A percentile compares a stretch with the other conserved stretches of the same genome.
These are phyloP conservation scores for Cyclargus thomasi DNA, from an alignment of 1,140 invertebrate species.

Conservation along the genomic window DNA sequence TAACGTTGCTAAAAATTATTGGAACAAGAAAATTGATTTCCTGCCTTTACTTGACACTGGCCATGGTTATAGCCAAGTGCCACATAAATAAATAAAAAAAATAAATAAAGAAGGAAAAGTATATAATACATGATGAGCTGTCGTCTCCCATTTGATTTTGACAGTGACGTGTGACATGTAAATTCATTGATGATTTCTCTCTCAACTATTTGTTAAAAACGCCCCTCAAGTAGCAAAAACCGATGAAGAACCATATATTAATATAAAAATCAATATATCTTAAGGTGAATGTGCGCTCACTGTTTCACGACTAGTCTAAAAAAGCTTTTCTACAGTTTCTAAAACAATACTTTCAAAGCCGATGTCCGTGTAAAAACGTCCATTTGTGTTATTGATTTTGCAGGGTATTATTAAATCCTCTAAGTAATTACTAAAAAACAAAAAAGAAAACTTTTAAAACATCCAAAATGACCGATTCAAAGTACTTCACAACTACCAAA, in stretches of 20 bases:
- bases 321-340: background rate
- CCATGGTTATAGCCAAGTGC: too few relatives aligned
- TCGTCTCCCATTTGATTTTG: too few relatives aligned
- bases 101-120: too few relatives aligned
- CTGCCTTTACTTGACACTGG: too few relatives aligned
- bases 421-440: background rate
- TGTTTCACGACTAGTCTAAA: background rate
- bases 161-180: background rate
- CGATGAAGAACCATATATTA: background rate
- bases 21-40: too few relatives aligned
- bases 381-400: constrained; percentile 9
- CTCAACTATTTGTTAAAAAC: background rate
- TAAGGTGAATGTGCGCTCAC: background rate
- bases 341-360: background rate
- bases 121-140: too few relatives aligned
- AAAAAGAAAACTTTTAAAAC: constrained; percentile 11
- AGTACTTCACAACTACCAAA: constrained; percentile 99
- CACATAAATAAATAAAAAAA: too few relatives aligned
- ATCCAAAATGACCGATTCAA: constrained; percentile 96
- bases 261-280: background rate
- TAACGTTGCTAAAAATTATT: too few relatives aligned
- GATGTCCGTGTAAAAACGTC: background rate
- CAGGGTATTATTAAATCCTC: background rate
- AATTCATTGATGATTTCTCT: background rate
- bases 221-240: background rate